phyloP scores from a whole-genome alignment of 2,797 vertebrate species.

The Falco cherrug region DNA sequence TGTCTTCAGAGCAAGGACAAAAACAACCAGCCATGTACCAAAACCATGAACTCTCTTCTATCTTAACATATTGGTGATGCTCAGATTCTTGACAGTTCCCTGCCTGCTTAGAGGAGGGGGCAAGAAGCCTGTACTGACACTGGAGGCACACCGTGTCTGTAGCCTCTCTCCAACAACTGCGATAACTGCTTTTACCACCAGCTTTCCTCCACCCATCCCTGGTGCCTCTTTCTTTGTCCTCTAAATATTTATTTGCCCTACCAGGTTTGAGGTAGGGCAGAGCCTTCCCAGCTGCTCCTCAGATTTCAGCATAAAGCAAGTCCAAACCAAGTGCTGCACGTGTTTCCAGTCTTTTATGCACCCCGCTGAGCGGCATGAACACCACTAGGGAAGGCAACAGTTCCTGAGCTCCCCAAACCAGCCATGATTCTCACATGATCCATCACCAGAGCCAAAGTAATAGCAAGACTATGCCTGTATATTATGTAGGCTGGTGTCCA shows the following conservation, averaged over 20 bases:
- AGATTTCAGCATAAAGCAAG: not conserved
- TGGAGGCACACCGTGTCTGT: rapidly evolving
- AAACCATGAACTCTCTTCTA: not conserved
- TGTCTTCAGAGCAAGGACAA: not conserved
- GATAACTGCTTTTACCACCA: not conserved
- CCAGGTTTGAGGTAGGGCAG: not conserved
- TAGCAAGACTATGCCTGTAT: not conserved
- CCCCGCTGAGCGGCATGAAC: not conserved
- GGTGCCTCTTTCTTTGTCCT: not conserved
- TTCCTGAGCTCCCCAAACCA: not conserved
- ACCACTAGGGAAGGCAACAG: not conserved
- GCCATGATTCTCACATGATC: not conserved
- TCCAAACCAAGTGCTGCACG: not conserved
- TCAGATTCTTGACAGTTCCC: not conserved
- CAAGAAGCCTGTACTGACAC: not conserved
- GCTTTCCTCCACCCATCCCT: not conserved
- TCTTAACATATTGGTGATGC: not conserved
- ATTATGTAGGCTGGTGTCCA: not conserved
- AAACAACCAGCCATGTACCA: rapidly evolving
- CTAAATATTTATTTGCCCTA: not conserved
- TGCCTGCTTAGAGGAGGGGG: rapidly evolving
- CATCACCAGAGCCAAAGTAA: not conserved
- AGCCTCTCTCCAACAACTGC: not conserved
- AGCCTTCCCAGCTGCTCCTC: not conserved
- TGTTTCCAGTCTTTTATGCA: not conserved